Evolutionary conservation across 2,797 vertebrate genomes (phyloP).

Genomic region (Chaetodon trifasciatus): DNA sequence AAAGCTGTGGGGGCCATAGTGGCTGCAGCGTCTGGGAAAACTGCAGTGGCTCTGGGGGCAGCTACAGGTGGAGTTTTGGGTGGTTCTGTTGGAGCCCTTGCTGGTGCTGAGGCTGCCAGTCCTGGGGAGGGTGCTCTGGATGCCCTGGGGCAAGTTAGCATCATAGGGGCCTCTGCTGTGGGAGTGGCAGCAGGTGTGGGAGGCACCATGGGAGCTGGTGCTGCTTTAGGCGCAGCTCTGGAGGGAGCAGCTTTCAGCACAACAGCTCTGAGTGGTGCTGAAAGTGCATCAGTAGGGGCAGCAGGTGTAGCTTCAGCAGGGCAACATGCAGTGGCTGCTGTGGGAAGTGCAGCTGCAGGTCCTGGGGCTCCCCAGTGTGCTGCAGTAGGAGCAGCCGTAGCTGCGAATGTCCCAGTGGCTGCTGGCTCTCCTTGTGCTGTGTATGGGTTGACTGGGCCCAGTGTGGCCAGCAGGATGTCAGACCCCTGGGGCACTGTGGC

Average conservation of each 20-base stretch:
- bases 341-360: slow-evolving; percentile 30
- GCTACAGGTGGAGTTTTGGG: slow-evolving; percentile 81
- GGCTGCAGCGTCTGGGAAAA: slow-evolving; percentile 75
- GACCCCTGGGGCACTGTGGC: slow-evolving; percentile 45
- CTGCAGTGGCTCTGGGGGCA: slow-evolving; percentile 78
- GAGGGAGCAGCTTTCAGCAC: slow-evolving; percentile 64
- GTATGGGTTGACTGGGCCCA: slow-evolving; percentile 38
- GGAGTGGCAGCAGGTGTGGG: slow-evolving; percentile 83
- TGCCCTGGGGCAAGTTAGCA: slow-evolving; percentile 76
- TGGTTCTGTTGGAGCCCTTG: slow-evolving; percentile 76
- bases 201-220: slow-evolving; percentile 74
- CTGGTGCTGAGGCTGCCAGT: slow-evolving; percentile 72
- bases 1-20: slow-evolving; percentile 81
- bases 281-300: slow-evolving; percentile 48
- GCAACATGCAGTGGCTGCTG: slow-evolving; percentile 46
- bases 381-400: slow-evolving; percentile 43
- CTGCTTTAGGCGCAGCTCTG: slow-evolving; percentile 71
- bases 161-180: slow-evolving; percentile 74
- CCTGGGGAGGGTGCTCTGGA: slow-evolving; percentile 77
- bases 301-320: slow-evolving; percentile 49
- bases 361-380: slow-evolving; percentile 46
- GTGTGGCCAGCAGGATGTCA: slow-evolving; percentile 19
- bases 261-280: slow-evolving; percentile 62
- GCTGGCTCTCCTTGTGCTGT: slow-evolving; percentile 7
- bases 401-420: slow-evolving; percentile 42